Evolutionary conservation across 2,113 vertebrate genomes (phyloP), one percentile per base, ranked within the genome.

Genomic region (Gavialis gangeticus): DNA sequence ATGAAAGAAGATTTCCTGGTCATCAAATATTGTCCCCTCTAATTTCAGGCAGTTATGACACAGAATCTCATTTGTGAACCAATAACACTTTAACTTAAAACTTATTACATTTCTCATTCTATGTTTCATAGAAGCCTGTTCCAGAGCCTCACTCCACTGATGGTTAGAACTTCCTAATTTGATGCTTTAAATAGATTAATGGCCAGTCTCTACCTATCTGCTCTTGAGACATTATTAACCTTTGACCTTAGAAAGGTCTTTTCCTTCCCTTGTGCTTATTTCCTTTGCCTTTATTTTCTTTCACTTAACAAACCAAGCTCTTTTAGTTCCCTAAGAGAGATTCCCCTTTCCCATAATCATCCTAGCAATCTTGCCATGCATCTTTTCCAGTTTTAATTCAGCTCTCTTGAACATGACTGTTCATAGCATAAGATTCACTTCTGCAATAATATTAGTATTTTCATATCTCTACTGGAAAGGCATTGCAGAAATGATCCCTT

Each of bases 381-480:
- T 15, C 7, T 6, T 1, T 85, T 75, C 67, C 55, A 21, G 17
- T 7, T 3, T 34, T 11, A 4, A 83, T 62, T 21, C 4, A 11
- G 2, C 5, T 78, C 13, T 4, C 28, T 63, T 56, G 63, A 54
- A 28, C 17, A 34, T 3, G 59, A 34, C n/a, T 10, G 71, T 22
- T 3, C 57, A 64, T 16, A 73, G 4, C 8, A 10, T 62, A 55
- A 10, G 25, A 6, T 4, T 0, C 0, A 0, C 4, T 81, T 10
- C 11, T 80, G 10, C 15, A 4, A 2, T 19, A 4, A 16, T 0
- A 24, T 8, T 37, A 85, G 69, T 17, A 1, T 34, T 21, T 10
- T 18, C 0, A 0, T 21, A 27, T 5, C 3, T 81, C 54, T 62
- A 63, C 13, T 2, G 2, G 54, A 3, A 81, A 46, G 37, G 77